Evolutionary conservation across 2,113 vertebrate species (phyloP).

Genomic region (Daphoenositta chrysoptera): DNA sequence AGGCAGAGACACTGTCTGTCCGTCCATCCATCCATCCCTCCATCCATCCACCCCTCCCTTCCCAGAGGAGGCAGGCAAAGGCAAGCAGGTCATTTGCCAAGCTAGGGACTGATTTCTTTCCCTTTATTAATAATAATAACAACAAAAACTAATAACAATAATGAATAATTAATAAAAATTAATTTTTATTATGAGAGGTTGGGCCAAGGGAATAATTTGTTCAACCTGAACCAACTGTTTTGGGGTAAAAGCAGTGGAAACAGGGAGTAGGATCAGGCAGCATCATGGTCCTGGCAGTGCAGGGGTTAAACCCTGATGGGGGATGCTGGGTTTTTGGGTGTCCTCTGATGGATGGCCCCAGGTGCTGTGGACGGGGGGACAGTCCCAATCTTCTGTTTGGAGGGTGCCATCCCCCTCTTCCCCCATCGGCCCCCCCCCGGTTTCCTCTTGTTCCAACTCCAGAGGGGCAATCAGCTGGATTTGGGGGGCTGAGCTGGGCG

Average conservation of each 20-base stretch:
- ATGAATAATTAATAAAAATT: neutral
- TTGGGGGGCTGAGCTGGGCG: neutral
- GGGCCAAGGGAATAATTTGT: neutral
- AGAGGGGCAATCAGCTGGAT: neutral
- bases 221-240: neutral
- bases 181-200: no score
- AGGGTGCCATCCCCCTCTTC: neutral
- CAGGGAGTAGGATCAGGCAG: neutral
- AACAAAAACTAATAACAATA: neutral
- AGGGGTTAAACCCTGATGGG: neutral
- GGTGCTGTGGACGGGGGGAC: neutral
- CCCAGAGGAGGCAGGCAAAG: neutral
- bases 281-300: neutral
- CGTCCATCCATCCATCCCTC: neutral
- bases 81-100: neutral
- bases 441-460: neutral
- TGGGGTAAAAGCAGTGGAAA: neutral
- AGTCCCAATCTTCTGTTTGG: neutral
- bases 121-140: neutral
- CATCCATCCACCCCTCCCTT: neutral
- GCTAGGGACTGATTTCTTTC: neutral
- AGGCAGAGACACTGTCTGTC: neutral
- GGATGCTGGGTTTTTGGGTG: neutral
- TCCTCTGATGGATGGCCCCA: neutral
- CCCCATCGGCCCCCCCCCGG: rapidly evolving